Evolutionary conservation across 2,888 invertebrate species (phyloP).

Genomic region (Parnassius glacialis): DNA sequence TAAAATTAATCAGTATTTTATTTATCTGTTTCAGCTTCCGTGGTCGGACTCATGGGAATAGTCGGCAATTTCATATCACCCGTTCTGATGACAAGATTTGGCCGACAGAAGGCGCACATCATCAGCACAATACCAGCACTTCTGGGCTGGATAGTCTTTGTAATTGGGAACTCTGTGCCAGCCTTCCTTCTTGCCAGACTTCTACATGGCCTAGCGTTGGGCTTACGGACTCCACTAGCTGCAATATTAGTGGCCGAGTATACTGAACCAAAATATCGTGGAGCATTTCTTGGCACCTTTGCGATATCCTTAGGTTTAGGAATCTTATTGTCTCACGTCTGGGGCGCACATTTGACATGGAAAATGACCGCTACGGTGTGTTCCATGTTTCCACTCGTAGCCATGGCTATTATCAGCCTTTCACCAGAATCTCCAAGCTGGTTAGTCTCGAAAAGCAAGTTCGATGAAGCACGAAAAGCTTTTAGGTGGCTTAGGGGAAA

Average conservation of each 20-base stretch:
- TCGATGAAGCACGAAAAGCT: constrained; percentile 79
- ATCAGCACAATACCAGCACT: constrained; percentile 73
- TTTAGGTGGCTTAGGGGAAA: constrained; percentile 82
- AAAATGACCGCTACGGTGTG: constrained; percentile 79
- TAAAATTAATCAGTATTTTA: background rate
- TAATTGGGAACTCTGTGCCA: constrained; percentile 64
- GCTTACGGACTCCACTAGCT: constrained; percentile 76
- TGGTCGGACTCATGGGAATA: constrained; percentile 71
- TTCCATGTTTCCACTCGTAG: constrained; percentile 71
- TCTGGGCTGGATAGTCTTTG: constrained; percentile 71
- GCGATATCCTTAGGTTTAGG: constrained; percentile 83
- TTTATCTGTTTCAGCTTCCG: constrained; percentile 52
- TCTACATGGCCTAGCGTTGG: constrained; percentile 74
- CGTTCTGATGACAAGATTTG: constrained; percentile 79
- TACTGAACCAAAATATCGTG: constrained; percentile 82
- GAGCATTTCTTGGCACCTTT: constrained; percentile 82
- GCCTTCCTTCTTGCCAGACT: constrained; percentile 66
- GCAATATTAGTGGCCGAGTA: constrained; percentile 82
- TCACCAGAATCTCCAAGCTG: constrained; percentile 85
- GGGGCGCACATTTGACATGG: constrained; percentile 84
- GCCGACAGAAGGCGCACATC: constrained; percentile 80
- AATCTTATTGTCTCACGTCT: constrained; percentile 82
- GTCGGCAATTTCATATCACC: constrained; percentile 74
- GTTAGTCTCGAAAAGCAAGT: constrained; percentile 82
- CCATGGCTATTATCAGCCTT: constrained; percentile 66